Base-by-base conservation (phyloP, 1,140 invertebrate genomes). In the Drosophila auraria region DNA sequence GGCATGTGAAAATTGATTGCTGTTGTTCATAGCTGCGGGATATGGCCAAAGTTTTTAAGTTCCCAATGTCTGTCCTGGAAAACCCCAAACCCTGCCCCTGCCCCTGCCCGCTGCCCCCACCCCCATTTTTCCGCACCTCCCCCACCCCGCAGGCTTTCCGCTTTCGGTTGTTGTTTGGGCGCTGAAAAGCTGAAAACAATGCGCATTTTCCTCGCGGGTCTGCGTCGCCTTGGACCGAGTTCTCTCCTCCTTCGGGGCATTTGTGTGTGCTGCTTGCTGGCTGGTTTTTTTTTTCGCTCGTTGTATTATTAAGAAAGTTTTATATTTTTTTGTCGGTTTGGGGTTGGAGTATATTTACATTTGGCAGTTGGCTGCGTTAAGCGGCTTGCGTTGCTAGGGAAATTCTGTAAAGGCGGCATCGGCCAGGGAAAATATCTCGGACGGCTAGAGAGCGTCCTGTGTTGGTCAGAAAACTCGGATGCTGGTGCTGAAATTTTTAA, bases 101-200 rank as follows among this genome's bases (percentile, higher is more conserved):
- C 14, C 36, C 25, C 25, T 36, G 44, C 50, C 20, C 63, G 54
- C 25, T 9, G 17, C 27, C n/a, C 44, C 42, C 44, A 7, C 7
- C 36, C 50, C 68, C 56, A n/a, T 36, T 36, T 36, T 36, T 11
- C 54, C 58, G 36, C 14, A 17, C 38, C 20, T 30, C 36, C 51
- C 12, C 33, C 54, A 20, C 36, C 36, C 12, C 14, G 27, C 17
- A 15, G 30, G 38, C 44, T 71, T 79, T 51, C 59, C 45, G 44
- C 49, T 53, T 53, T 77, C 33, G 51, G 58, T 86, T 84, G 66
- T 63, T 68, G 82, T 74, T 82, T 80, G 73, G 81, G 84, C 78
- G 80, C 84, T 89, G 84, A 87, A 87, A 87, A 87, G 83, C 83
- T 89, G 83, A 87, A 87, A 87, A 87, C 84, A 87, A 87, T 89